phyloP scores from a whole-genome alignment of 2,888 invertebrate genomes.

The Pandemis cinnamomeana region DNA sequence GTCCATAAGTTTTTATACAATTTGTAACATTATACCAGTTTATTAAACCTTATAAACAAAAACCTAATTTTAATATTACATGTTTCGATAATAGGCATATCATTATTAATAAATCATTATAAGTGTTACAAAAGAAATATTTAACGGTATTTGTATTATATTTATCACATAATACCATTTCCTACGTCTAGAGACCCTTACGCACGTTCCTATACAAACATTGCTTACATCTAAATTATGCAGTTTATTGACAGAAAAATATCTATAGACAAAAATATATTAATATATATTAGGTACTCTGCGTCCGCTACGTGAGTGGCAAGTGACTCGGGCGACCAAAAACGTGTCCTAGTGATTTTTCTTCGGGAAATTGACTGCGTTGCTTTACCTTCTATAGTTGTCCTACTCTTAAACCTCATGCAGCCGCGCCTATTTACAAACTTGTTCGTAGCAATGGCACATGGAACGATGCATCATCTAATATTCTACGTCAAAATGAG shows the following conservation, averaged over 20 bases:
- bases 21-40: conserved; percentile 60
- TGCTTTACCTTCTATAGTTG: conserved; percentile 46
- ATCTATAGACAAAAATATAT: conserved; percentile 73
- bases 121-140: conserved; percentile 66
- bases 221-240: conserved; percentile 77
- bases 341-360: conserved; percentile 63
- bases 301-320: conserved; percentile 62
- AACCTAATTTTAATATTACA: conserved; percentile 49
- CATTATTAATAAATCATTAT: conserved; percentile 36
- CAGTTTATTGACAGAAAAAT: conserved; percentile 73
- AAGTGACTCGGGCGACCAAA: conserved; percentile 52
- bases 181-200: conserved; percentile 56
- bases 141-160: conserved; percentile 49
- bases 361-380: conserved; percentile 77
- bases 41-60: conserved; percentile 56
- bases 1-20: conserved; percentile 65
- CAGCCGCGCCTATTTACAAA: conserved; percentile 61
- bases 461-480: conserved; percentile 48
- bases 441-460: conserved; percentile 76
- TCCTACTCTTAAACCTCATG: conserved; percentile 17
- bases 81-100: conserved; percentile 50
- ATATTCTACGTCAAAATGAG: conserved; percentile 33
- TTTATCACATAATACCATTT: conserved; percentile 73
- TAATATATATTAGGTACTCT: conserved; percentile 56
- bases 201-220: conserved; percentile 56